Conservation (phyloP, 2,888 invertebrate species). For the Brachyptera risi region DNA sequence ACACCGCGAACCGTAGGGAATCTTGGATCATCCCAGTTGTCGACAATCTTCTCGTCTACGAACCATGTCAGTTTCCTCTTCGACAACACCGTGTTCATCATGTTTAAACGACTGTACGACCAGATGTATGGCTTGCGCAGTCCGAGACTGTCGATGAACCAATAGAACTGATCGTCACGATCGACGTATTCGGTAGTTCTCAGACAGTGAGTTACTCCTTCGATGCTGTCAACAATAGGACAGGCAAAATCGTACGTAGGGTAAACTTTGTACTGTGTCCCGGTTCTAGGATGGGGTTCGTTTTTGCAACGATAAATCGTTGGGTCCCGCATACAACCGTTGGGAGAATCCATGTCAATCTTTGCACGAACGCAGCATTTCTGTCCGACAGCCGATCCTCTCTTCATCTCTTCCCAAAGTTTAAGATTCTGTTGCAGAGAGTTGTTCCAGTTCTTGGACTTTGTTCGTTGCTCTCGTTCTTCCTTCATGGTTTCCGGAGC, state of each 20-base stretch:
- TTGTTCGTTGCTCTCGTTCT: conserved; percentile 83
- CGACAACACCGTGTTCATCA: conserved; percentile 97
- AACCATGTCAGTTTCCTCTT: conserved; percentile 98
- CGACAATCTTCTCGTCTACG: conserved; percentile 88
- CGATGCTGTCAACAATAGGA: conserved; percentile 96
- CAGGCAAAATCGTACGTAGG: conserved; percentile 99
- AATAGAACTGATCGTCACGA: conserved; percentile 95
- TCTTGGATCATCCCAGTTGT: conserved; percentile 99
- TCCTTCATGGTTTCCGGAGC: conserved; percentile 91
- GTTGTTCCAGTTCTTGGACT: conserved; percentile 81
- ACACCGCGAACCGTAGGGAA: conserved; percentile 98
- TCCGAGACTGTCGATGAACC: conserved; percentile 86
- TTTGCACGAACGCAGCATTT: conserved; percentile 94
- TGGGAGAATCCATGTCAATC: conserved; percentile 93
- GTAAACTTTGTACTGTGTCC: conserved; percentile 94
- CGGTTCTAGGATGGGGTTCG: conserved; percentile 90
- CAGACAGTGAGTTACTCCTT: conserved; percentile 95
- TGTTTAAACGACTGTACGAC: conserved; percentile 94
- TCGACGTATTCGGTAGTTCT: conserved; percentile 99
- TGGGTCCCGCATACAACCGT: conserved; percentile 97
- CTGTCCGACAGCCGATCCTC: conserved; percentile 72
- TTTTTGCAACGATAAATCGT: conserved; percentile 98
- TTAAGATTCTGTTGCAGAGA: conserved; percentile 75
- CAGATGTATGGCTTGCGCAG: conserved; percentile 90
- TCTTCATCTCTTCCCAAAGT: conserved; percentile 94